Evolutionary conservation across 2,888 invertebrate genomes (phyloP).

Genomic region (Pelosia muscerda): DNA sequence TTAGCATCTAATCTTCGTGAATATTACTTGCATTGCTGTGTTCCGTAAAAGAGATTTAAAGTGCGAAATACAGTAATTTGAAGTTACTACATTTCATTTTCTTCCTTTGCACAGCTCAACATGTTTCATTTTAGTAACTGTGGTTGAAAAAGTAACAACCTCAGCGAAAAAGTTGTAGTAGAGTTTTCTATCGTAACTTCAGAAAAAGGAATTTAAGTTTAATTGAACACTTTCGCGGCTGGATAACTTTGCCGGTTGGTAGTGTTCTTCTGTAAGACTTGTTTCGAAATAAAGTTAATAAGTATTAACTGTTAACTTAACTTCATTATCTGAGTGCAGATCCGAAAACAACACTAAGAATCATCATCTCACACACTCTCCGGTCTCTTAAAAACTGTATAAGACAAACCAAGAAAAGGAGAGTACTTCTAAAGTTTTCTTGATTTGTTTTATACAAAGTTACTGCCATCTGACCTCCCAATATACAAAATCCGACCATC

Average conservation of each 20-base stretch:
- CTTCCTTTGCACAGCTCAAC: not conserved
- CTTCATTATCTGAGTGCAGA: too few relatives aligned
- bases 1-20: slow-evolving; percentile 32
- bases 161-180: slow-evolving; percentile 4
- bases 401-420: too few relatives aligned
- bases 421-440: too few relatives aligned
- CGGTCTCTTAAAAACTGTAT: too few relatives aligned
- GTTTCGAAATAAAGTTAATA: not conserved
- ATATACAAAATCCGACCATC: too few relatives aligned
- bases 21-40: slow-evolving; percentile 23
- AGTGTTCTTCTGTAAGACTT: not conserved
- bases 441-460: too few relatives aligned
- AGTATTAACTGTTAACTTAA: not conserved
- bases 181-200: slow-evolving; percentile 1
- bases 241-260: not conserved
- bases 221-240: not conserved
- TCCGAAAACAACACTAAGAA: too few relatives aligned
- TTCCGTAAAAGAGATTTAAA: slow-evolving; percentile 9
- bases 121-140: not conserved
- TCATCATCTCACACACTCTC: too few relatives aligned
- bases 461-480: too few relatives aligned
- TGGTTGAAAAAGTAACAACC: not conserved
- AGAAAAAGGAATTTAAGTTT: slow-evolving; percentile 12
- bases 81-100: not conserved
- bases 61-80: not conserved